phyloP scores from a whole-genome alignment of 2,888 invertebrate species.

The Myopa testacea region DNA sequence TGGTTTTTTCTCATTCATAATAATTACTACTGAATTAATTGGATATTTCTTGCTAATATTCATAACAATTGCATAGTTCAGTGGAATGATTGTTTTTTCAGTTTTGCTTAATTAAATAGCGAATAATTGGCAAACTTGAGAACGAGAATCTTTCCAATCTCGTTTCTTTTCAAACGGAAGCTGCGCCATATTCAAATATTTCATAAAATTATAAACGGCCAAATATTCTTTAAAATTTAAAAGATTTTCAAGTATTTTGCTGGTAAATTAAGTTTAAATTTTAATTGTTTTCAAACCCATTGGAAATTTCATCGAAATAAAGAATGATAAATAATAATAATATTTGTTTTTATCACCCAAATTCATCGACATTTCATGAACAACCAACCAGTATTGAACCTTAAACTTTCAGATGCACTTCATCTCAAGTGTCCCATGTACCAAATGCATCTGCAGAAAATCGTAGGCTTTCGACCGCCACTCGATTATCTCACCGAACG shows the following conservation, averaged over 20 bases:
- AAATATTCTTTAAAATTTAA: no score
- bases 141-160: no score
- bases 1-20: background rate
- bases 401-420: slow-evolving; percentile 54
- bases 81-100: background rate
- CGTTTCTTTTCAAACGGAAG: no score
- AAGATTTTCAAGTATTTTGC: no score
- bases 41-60: background rate
- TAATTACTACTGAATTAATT: background rate
- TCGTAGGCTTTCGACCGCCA: slow-evolving; percentile 66
- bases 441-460: slow-evolving; percentile 66
- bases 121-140: no score
- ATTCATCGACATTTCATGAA: no score
- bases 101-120: no score
- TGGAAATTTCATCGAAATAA: no score
- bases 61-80: slow-evolving; percentile 2
- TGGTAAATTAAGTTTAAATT: background rate
- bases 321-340: no score
- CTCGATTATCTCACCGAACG: slow-evolving; percentile 56
- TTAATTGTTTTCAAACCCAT: background rate
- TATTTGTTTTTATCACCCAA: no score
- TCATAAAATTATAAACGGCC: no score
- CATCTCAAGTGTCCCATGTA: slow-evolving; percentile 65
- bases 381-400: background rate
- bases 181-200: no score